These are phyloP conservation scores for Scartelaos histophorus DNA, from an alignment of 2,113 vertebrate genomes.

Conservation along the genomic window DNA sequence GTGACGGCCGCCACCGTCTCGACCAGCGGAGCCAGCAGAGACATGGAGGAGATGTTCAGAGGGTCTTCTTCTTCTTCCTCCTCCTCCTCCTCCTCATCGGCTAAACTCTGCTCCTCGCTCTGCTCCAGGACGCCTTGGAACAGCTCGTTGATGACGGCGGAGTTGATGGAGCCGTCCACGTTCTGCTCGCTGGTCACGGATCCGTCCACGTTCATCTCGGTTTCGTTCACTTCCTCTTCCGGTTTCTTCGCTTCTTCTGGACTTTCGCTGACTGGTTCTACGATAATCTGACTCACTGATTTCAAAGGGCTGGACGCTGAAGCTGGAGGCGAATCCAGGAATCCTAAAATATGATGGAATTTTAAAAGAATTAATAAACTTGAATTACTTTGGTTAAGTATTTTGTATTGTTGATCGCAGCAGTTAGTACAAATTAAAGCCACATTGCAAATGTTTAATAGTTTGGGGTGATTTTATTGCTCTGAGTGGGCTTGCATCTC, in stretches of 20 bases:
- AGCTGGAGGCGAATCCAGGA: constrained; percentile 15
- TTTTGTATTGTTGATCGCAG: background rate
- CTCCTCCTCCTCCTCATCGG: constrained; percentile 25
- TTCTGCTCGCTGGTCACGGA: constrained; percentile 72
- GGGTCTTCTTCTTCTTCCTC: constrained; percentile 79
- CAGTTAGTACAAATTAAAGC: too few relatives aligned
- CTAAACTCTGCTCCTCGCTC: constrained; percentile 68
- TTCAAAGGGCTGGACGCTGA: constrained; percentile 62
- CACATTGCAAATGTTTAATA: too few relatives aligned
- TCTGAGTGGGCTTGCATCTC: too few relatives aligned
- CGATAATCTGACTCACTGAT: background rate
- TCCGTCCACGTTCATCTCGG: constrained; percentile 74
- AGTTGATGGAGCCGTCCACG: constrained; percentile 82
- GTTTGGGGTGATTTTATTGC: too few relatives aligned
- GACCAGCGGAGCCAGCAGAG: constrained; percentile 88
- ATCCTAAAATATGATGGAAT: background rate
- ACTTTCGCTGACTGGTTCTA: constrained; percentile 26
- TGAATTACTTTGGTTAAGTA: background rate
- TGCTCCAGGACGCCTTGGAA: constrained; percentile 85
- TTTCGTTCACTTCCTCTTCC: constrained; percentile 55
- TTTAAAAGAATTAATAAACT: background rate
- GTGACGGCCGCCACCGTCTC: constrained; percentile 86
- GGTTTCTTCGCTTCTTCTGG: constrained; percentile 40
- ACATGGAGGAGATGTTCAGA: constrained; percentile 98
- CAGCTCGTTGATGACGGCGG: constrained; percentile 87